These are phyloP conservation scores for Pipra filicauda DNA, from an alignment of 2,113 vertebrate genomes.

Conservation along the genomic window DNA sequence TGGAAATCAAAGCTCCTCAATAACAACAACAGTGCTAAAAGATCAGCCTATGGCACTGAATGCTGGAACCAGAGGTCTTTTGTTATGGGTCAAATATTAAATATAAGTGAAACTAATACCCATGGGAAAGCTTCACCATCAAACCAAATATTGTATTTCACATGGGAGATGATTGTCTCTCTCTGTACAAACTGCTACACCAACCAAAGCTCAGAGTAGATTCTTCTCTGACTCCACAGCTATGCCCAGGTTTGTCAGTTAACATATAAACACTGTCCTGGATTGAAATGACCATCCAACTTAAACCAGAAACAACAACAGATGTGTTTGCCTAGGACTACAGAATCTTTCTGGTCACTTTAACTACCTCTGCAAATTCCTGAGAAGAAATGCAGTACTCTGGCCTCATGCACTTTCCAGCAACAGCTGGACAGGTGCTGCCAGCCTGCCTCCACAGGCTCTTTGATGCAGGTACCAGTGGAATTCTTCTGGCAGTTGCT, in stretches of 20 bases:
- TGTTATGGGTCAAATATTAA: neutral
- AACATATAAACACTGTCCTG: neutral
- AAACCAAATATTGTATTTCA: neutral
- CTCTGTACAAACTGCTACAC: neutral
- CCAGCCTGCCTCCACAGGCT: neutral
- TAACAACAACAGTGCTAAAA: neutral
- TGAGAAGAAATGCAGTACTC: neutral
- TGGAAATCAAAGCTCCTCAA: neutral
- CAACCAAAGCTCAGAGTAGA: neutral
- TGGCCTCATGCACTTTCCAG: neutral
- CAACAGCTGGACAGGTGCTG: neutral
- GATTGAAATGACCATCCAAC: neutral
- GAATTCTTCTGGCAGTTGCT: neutral
- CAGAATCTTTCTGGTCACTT: neutral
- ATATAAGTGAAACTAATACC: neutral
- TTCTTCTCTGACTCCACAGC: neutral
- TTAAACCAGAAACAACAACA: neutral
- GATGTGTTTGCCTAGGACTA: neutral
- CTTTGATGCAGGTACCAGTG: neutral
- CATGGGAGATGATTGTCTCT: neutral
- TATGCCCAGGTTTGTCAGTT: neutral
- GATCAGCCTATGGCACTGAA: neutral
- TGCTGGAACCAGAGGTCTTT: neutral
- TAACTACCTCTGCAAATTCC: neutral
- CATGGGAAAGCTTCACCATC: neutral